A percentile compares a stretch with the other conserved stretches of the same genome.
These are phyloP conservation scores for Toxotes lorentzi DNA, from an alignment of 2,797 vertebrate species.

Conservation along the genomic window DNA sequence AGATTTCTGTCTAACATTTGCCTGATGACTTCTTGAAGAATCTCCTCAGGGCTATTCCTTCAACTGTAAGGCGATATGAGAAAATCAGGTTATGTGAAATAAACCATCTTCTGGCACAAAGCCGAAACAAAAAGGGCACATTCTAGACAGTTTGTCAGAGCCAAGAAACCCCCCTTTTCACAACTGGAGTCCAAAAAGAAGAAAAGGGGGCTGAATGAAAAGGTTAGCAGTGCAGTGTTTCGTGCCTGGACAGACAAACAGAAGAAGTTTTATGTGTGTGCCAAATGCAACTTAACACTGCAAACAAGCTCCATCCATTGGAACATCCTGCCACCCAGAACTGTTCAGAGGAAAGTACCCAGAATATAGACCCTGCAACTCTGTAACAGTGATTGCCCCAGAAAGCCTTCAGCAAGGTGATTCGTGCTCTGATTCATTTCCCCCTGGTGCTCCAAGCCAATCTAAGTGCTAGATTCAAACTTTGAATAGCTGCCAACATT, in stretches of 20 bases:
- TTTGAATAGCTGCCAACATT: constrained; percentile 74
- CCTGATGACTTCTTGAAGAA: constrained; percentile 49
- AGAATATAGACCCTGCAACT: constrained; percentile 49
- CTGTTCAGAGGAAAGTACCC: constrained; percentile 53
- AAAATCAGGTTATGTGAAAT: constrained; percentile 71
- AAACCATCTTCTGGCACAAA: constrained; percentile 78
- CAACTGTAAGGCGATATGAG: constrained; percentile 56
- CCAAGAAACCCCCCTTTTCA: constrained; percentile 74
- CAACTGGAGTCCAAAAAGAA: constrained; percentile 70
- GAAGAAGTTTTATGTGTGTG: constrained; percentile 80
- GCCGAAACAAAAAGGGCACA: constrained; percentile 63
- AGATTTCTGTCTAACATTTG: constrained; percentile 7
- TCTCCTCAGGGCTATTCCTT: constrained; percentile 36
- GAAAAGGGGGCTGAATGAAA: constrained; percentile 73
- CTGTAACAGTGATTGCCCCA: constrained; percentile 45
- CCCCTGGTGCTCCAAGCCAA: constrained; percentile 38
- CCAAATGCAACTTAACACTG: constrained; percentile 84
- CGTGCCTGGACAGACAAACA: constrained; percentile 83
- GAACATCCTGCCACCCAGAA: constrained; percentile 76
- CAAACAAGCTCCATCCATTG: constrained; percentile 80
- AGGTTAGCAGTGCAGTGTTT: constrained; percentile 80
- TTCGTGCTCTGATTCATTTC: constrained; percentile 65
- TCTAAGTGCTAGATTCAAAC: constrained; percentile 62
- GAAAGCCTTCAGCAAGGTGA: constrained; percentile 56
- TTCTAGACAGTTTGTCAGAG: constrained; percentile 66